phyloP scores from a whole-genome alignment of 2,113 vertebrate genomes.

The Phalacrocorax carbo region DNA sequence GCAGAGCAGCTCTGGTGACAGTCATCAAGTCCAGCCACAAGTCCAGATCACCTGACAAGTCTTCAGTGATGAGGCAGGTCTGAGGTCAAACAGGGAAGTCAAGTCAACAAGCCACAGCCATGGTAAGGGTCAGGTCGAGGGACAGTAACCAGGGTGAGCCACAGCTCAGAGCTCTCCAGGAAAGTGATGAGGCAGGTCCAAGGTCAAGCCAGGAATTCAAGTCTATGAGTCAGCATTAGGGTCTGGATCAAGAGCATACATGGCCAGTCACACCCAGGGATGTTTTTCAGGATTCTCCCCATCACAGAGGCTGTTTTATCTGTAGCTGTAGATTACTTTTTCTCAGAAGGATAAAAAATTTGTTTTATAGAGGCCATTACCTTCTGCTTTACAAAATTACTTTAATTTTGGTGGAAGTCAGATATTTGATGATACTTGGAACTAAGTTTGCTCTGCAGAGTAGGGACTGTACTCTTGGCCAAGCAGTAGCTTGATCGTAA shows the following conservation, averaged over 20 bases:
- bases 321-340: not conserved
- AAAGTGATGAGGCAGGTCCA: not conserved
- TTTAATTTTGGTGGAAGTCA: not conserved
- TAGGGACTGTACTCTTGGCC: not conserved
- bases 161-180: not conserved
- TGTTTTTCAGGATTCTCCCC: not conserved
- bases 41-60: not conserved
- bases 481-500: not conserved
- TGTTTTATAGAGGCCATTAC: not conserved
- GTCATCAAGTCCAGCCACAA: not conserved
- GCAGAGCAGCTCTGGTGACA: not conserved
- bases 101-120: not conserved
- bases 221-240: not conserved
- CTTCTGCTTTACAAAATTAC: not conserved
- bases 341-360: not conserved
- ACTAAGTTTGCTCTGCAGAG: not conserved
- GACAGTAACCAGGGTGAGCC: not conserved
- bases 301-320: not conserved
- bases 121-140: not conserved
- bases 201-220: not conserved
- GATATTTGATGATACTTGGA: not conserved
- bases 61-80: not conserved
- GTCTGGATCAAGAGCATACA: not conserved
- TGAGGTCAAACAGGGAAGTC: not conserved
- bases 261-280: not conserved